A percentile compares a stretch with the other conserved stretches of the same genome.
Evolutionary conservation across 2,888 invertebrate genomes (phyloP).

Genomic region (Volucella bombylans): DNA sequence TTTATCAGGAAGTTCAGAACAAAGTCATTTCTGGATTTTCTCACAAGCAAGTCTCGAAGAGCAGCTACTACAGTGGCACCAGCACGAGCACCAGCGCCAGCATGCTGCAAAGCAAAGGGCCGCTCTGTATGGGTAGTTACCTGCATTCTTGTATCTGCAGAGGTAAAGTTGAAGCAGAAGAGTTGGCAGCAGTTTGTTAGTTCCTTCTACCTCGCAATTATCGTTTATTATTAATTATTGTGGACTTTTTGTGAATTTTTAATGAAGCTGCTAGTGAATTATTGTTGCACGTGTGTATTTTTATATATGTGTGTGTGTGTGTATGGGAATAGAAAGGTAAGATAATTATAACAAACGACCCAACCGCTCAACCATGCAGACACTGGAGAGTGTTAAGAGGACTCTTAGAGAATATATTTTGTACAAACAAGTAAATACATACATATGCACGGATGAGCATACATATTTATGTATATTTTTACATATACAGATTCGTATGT

Average conservation of each 20-base stretch:
- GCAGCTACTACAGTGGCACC: conserved; percentile 1
- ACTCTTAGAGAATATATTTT: conserved; percentile 44
- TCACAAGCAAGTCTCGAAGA: conserved; percentile 45
- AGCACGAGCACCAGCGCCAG: conserved; percentile 17
- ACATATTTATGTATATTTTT: conserved; percentile 22
- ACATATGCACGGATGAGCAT: background rate
- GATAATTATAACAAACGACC: conserved; percentile 72
- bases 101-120: conserved; percentile 48
- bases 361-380: conserved; percentile 66
- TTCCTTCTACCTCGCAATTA: conserved; percentile 68
- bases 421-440: background rate
- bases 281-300: conserved; percentile 53
- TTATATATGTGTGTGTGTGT: conserved; percentile 31
- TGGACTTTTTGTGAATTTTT: conserved; percentile 73
- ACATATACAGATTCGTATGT: conserved; percentile 5
- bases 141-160: conserved; percentile 3
- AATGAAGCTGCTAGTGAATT: conserved; percentile 71
- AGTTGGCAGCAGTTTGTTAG: conserved; percentile 65
- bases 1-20: conserved; percentile 65
- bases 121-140: background rate
- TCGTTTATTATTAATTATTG: conserved; percentile 74
- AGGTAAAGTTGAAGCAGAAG: conserved; percentile 11
- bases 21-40: conserved; percentile 50
- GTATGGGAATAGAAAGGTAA: conserved; percentile 53
- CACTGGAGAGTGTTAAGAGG: conserved; percentile 59